Conservation (phyloP, 37 sponge, comb jelly and placozoan genomes). For the Tethya wilhelma region DNA sequence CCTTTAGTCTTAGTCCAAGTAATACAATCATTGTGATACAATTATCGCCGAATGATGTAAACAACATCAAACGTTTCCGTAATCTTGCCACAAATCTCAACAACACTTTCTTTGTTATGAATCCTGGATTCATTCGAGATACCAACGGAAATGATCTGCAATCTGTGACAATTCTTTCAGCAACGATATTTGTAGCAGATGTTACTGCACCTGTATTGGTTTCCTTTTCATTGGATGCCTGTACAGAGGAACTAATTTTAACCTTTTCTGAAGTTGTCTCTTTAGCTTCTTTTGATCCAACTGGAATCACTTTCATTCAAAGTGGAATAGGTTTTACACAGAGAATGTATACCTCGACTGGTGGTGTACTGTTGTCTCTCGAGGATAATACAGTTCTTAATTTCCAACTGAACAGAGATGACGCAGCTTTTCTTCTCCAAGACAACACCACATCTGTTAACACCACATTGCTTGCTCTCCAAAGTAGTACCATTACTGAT, state of each 20-base stretch:
- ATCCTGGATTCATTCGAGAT: no score
- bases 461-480: no score
- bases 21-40: conserved; percentile 36
- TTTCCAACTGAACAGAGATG: no score
- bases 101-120: conserved; percentile 66
- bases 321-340: no score
- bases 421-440: no score
- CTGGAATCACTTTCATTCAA: conserved; percentile 43
- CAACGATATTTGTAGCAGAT: conserved; percentile 46
- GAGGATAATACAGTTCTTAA: no score
- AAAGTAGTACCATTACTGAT: no score
- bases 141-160: conserved; percentile 25
- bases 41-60: conserved; percentile 58
- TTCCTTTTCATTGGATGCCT: conserved; percentile 54
- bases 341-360: no score
- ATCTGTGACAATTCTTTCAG: conserved; percentile 8
- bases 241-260: conserved; percentile 62
- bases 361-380: no score
- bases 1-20: conserved; percentile 16
- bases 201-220: conserved; percentile 29
- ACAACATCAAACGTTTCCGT: conserved; percentile 44
- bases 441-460: no score
- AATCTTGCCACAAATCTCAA: conserved; percentile 14
- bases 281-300: conserved; percentile 13
- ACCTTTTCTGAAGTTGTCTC: conserved; percentile 80